A percentile compares a stretch with the other conserved stretches of the same genome.
These are phyloP conservation scores for Intellagama lesueurii DNA, from an alignment of 2,797 vertebrate species.

Conservation along the genomic window DNA sequence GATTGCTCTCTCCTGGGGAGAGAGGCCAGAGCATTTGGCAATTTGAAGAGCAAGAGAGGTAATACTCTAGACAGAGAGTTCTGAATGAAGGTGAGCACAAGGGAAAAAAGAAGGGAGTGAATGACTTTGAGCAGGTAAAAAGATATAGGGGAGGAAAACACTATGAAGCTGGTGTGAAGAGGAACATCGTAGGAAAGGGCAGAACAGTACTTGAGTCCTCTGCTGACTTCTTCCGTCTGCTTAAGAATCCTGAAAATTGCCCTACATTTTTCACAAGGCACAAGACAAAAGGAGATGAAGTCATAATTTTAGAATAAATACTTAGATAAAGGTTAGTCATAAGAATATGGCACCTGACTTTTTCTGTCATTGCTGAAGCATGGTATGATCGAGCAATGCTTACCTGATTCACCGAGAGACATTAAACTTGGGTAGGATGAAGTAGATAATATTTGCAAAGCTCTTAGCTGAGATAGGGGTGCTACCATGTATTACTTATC, in stretches of 20 bases:
- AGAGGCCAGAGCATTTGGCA: background rate
- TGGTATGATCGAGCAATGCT: slow-evolving; percentile 24
- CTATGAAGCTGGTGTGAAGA: background rate
- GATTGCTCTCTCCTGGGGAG: too few species aligned
- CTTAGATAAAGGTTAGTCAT: background rate
- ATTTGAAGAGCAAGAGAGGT: background rate
- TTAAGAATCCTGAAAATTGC: background rate
- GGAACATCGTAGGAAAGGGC: too few species aligned
- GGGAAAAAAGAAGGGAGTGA: background rate
- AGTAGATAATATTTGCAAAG: slow-evolving; percentile 70
- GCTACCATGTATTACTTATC: slow-evolving; percentile 61
- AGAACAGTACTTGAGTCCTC: background rate
- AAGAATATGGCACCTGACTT: slow-evolving; percentile 50
- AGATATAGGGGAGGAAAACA: background rate
- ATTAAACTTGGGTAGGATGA: slow-evolving; percentile 47
- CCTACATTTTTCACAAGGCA: background rate
- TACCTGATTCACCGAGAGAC: slow-evolving; percentile 40
- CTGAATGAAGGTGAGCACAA: background rate
- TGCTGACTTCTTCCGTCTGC: background rate
- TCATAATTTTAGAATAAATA: background rate
- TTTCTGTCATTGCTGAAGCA: slow-evolving; percentile 31
- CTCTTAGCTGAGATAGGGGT: slow-evolving; percentile 66
- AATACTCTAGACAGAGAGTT: background rate
- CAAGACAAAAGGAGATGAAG: background rate
- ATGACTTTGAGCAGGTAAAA: background rate